Evolutionary conservation across 2,888 invertebrate species (phyloP).

Genomic region (Hydriomena furcata): DNA sequence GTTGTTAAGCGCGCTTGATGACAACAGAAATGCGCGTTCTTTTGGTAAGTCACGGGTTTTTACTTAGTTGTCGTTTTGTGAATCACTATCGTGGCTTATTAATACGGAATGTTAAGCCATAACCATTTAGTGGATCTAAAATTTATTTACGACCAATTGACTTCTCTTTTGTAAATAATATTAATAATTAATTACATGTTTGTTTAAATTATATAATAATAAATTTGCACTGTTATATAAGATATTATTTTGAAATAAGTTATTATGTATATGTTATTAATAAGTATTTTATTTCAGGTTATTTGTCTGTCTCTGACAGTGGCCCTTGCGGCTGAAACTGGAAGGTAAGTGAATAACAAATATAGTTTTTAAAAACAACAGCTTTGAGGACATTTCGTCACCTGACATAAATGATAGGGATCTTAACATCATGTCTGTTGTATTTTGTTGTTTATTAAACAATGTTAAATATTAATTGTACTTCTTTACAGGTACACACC

Average conservation of each 20-base stretch:
- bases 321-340: constrained; percentile 59
- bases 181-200: not conserved
- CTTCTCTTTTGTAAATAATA: constrained; percentile 4
- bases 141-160: constrained; percentile 9
- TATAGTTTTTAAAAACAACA: not conserved
- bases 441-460: not conserved
- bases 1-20: constrained; percentile 59
- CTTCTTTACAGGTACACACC: constrained; percentile 41
- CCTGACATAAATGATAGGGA: no score
- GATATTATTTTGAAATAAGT: no score
- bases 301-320: constrained; percentile 60
- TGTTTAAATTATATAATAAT: not conserved
- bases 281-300: constrained; percentile 60
- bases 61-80: constrained; percentile 17
- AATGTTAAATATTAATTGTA: no score
- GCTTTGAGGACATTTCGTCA: no score
- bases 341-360: constrained; percentile 47
- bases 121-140: constrained; percentile 2
- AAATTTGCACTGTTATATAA: not conserved
- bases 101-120: constrained; percentile 15
- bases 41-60: constrained; percentile 57
- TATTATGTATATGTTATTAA: no score
- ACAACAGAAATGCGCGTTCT: constrained; percentile 70
- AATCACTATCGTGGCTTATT: constrained; percentile 7
- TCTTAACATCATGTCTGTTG: no score